Base-by-base conservation (phyloP, 2,797 vertebrate genomes). In the Merluccius polli region DNA sequence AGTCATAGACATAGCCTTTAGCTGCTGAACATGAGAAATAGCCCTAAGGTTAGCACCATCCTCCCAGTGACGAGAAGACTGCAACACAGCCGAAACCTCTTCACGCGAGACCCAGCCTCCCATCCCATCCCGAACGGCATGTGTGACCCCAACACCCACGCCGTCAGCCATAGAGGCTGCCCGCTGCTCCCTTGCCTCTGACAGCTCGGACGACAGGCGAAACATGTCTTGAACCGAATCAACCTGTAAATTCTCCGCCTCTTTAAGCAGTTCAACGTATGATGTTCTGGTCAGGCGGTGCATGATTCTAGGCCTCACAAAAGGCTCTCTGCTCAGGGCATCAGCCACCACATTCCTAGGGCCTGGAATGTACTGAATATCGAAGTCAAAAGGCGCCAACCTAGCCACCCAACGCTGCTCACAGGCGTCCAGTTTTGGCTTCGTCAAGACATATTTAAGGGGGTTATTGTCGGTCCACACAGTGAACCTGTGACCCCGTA, bases 391-490 rank as follows among this genome's bases (percentile, higher is more conserved):
- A 1, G 72, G 72, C 0, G 79, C 72, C 0, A 82, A 24, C 27
- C 79, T 83, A 0, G 79, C 29, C 1, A 80, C 75, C 77, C 78
- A 81, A 0, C 72, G 21, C 36, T 76, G 75, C 27, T 82, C 80
- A 76, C 80, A 83, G 9, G 76, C 71, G 70, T 83, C 79, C 4
- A 83, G 36, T 15, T 70, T 82, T 0, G 78, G 74, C 12, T 82
- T 80, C 1, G 16, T 77, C 11, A 77, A 70, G 8, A 85, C 77
- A 59, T 80, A 77, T 0, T 29, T 81, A 0, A 35, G 8, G 38
- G 13, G 18, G 27, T 24, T 12, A 35, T 35, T 35, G 8, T 35
- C 33, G 8, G 33, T 82, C 76, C 78, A 80, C 0, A 73, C 44
- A 3, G 71, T 82, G 63, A 81, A 82, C 0, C 0, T 24, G 0